These are phyloP conservation scores for Neopelma chrysocephalum DNA, from an alignment of 2,797 vertebrate species.

Conservation along the genomic window DNA sequence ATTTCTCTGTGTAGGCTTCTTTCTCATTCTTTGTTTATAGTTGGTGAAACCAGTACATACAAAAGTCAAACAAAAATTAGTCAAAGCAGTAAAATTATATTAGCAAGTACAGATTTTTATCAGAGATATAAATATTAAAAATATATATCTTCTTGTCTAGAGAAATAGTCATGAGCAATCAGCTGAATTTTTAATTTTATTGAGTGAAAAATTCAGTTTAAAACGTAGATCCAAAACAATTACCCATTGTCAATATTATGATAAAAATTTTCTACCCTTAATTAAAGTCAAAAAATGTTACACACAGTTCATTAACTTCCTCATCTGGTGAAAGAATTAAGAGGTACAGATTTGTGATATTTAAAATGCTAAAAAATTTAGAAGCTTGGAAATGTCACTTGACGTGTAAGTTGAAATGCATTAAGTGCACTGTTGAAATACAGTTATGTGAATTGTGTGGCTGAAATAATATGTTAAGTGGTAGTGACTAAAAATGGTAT, in stretches of 20 bases:
- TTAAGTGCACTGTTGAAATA: background rate
- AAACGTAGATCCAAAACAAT: background rate
- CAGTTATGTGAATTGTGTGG: background rate
- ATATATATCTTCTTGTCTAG: background rate
- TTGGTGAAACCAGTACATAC: background rate
- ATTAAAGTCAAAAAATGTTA: background rate
- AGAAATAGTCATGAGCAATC: background rate
- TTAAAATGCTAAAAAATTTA: background rate
- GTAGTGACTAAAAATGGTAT: background rate
- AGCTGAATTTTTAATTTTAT: background rate
- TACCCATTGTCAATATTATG: background rate
- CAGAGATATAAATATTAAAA: background rate
- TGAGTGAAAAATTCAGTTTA: background rate
- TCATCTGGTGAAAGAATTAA: background rate
- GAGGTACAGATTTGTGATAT: background rate
- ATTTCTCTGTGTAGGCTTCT: background rate
- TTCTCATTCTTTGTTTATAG: background rate
- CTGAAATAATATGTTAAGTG: background rate
- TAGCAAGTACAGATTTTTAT: background rate
- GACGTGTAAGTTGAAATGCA: background rate
- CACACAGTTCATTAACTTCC: background rate
- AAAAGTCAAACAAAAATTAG: background rate
- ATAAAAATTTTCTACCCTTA: background rate
- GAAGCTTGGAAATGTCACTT: background rate
- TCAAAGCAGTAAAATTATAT: background rate